These are phyloP conservation scores for Tenualosa ilisha DNA, from an alignment of 2,797 vertebrate genomes.

Conservation along the genomic window DNA sequence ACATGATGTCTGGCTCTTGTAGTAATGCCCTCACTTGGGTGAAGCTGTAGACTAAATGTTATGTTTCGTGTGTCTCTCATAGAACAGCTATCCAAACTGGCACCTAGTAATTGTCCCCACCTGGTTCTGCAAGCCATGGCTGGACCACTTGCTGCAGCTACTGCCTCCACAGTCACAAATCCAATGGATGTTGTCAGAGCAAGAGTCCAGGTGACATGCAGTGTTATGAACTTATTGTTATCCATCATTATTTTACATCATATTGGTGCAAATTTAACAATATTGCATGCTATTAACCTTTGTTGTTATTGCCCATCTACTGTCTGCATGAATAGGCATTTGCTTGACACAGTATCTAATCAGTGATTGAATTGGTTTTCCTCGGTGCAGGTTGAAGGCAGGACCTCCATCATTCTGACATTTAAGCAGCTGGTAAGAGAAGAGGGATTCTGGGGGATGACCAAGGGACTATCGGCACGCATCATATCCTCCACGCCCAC, in stretches of 20 bases:
- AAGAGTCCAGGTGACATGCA: conserved; percentile 86
- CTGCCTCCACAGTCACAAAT: conserved; percentile 93
- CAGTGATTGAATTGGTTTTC: conserved; percentile 34
- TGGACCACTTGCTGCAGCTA: conserved; percentile 91
- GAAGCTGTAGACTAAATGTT: not conserved
- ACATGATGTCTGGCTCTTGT: no score
- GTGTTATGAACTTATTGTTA: no score
- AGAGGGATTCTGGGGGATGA: conserved; percentile 93
- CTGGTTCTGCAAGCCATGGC: conserved; percentile 92
- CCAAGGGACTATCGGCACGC: conserved; percentile 93
- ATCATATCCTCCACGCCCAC: conserved; percentile 95
- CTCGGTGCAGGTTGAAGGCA: conserved; percentile 86
- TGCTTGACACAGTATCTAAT: not conserved
- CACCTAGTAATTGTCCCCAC: conserved; percentile 91
- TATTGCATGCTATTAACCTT: not conserved
- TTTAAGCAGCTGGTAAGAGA: conserved; percentile 90
- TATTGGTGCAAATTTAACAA: not conserved
- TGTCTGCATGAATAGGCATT: no score
- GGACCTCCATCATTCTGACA: conserved; percentile 86
- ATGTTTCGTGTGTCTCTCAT: conserved; percentile 39
- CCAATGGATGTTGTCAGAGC: conserved; percentile 96
- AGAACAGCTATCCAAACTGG: conserved; percentile 91
- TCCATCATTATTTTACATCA: no score
- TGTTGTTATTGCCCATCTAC: not conserved
- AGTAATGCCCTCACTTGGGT: no score